Evolutionary conservation across 2,113 vertebrate genomes (phyloP).

Genomic region (Cranoglanis bouderius): DNA sequence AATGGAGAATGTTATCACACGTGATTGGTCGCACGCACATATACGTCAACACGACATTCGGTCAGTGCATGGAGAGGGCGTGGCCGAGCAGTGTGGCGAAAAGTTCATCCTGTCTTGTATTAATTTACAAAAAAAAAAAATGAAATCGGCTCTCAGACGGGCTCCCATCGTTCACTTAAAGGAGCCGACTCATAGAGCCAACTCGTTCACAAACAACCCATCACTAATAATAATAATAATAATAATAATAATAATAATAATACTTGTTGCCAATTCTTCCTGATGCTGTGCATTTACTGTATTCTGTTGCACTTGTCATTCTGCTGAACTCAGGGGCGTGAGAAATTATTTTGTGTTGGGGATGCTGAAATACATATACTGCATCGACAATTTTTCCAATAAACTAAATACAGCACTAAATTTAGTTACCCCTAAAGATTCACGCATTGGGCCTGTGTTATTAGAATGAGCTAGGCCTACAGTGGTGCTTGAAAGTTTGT

Average conservation of each 20-base stretch:
- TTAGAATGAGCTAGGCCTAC: neutral
- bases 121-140: neutral
- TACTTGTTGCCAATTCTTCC: neutral
- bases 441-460: neutral
- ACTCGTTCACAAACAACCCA: no score
- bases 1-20: no score
- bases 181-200: no score
- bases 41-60: no score
- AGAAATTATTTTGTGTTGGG: neutral
- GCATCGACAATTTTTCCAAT: neutral
- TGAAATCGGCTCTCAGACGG: no score
- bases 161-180: no score
- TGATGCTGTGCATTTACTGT: neutral
- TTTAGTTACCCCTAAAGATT: neutral
- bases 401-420: neutral
- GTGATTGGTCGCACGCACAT: no score
- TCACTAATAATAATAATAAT: no score
- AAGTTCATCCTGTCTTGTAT: no score
- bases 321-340: neutral
- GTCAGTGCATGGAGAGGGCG: no score
- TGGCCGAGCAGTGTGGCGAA: no score
- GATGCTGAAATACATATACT: neutral
- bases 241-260: neutral
- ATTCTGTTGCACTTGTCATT: neutral
- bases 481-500: no score